Percentiles rank a stretch among this genome's conserved stretches.
phyloP scores from a whole-genome alignment of 1,140 invertebrate species.

The Temnothorax nylanderi region DNA sequence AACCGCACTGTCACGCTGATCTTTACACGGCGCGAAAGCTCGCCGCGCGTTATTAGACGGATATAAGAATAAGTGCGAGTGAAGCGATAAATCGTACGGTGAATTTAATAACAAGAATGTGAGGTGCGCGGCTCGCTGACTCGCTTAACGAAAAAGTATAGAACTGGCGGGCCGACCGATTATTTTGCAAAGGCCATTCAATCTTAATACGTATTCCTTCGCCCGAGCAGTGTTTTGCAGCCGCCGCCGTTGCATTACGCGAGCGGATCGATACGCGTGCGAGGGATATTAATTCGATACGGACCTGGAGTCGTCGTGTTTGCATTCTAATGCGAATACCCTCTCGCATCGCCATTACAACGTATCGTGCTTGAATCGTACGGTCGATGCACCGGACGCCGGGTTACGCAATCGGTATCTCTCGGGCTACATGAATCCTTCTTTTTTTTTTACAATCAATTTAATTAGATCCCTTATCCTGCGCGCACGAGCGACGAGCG shows the following conservation, averaged over 20 bases:
- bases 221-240: slow-evolving; percentile 6
- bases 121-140: background rate
- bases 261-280: background rate
- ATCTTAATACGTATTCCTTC: slow-evolving; percentile 47
- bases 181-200: slow-evolving; percentile 48
- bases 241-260: background rate
- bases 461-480: slow-evolving; percentile 27
- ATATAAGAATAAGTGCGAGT: slow-evolving; percentile 34
- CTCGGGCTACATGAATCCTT: background rate
- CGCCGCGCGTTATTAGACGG: slow-evolving; percentile 29
- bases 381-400: background rate
- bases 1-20: background rate
- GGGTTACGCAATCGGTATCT: background rate
- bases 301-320: background rate
- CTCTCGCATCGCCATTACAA: slow-evolving; percentile 4
- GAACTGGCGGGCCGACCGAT: slow-evolving; percentile 34
- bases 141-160: slow-evolving; percentile 56
- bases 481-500: background rate
- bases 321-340: slow-evolving; percentile 11
- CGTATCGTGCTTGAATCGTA: background rate
- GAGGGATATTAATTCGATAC: slow-evolving; percentile 45
- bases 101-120: slow-evolving; percentile 54
- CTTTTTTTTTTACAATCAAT: background rate
- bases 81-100: slow-evolving; percentile 36
- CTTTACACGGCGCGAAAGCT: background rate